Percentiles rank a stretch among this genome's conserved stretches.
phyloP scores from a whole-genome alignment of 2,888 invertebrate genomes.

The Eupithecia subfuscata region DNA sequence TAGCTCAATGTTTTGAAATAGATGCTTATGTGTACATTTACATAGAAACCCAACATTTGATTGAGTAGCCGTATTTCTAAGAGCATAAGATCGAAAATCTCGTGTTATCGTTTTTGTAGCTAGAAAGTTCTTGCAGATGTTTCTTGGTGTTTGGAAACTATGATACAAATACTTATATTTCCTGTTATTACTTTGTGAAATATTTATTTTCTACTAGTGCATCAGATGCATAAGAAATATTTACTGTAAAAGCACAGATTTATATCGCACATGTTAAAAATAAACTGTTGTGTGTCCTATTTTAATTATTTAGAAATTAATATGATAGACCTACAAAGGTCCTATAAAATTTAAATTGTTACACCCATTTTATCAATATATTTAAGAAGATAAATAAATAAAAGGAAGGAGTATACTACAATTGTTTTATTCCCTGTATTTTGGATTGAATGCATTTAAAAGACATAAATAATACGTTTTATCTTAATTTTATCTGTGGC shows the following conservation, averaged over 20 bases:
- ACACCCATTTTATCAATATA: conserved; percentile 45
- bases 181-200: conserved; percentile 8
- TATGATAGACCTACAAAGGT: conserved; percentile 6
- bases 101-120: neutral
- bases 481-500: neutral
- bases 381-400: conserved; percentile 70
- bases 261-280: conserved; percentile 4
- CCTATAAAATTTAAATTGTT: conserved; percentile 21
- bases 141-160: neutral
- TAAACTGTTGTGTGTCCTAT: neutral
- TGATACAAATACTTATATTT: conserved; percentile 8
- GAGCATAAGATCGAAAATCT: neutral
- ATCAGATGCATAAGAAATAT: conserved; percentile 21
- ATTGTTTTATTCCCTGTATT: conserved; percentile 58
- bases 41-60: neutral
- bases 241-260: conserved; percentile 20
- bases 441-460: conserved; percentile 35
- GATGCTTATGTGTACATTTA: neutral
- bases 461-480: neutral
- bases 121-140: neutral
- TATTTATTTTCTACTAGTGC: conserved; percentile 17
- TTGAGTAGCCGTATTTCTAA: neutral
- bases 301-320: conserved; percentile 10
- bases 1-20: conserved; percentile 8
- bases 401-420: conserved; percentile 49